Evolutionary conservation across 1,140 invertebrate species (phyloP).

Genomic region (Lepidurus packardi): DNA sequence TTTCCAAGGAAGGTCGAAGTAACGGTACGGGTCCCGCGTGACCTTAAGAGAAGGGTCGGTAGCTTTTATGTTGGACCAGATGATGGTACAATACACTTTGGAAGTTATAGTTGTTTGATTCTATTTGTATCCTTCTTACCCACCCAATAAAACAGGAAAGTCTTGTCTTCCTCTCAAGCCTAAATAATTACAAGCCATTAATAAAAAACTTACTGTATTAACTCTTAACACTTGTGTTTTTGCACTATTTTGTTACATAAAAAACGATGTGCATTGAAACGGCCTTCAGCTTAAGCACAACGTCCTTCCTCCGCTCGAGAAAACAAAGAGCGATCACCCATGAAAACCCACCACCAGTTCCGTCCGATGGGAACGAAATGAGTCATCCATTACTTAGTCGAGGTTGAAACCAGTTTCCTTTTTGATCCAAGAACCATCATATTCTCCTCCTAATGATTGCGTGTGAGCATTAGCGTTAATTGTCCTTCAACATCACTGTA

Average conservation of each 20-base stretch:
- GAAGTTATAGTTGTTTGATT: too few relatives aligned
- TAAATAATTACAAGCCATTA: background rate
- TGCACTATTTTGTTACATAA: background rate
- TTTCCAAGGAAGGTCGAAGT: too few relatives aligned
- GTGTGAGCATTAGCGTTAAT: background rate
- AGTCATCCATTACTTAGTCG: background rate
- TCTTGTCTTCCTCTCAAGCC: too few relatives aligned
- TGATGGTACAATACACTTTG: too few relatives aligned
- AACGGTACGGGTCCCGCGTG: too few relatives aligned
- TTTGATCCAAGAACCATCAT: background rate
- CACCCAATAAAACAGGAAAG: too few relatives aligned
- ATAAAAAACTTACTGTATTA: slow-evolving; percentile 4
- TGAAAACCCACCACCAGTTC: background rate
- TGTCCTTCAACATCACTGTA: background rate
- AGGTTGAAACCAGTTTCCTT: background rate
- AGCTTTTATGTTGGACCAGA: too few relatives aligned
- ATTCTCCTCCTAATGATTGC: background rate
- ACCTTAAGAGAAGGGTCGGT: too few relatives aligned
- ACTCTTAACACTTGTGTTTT: background rate
- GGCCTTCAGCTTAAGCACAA: background rate
- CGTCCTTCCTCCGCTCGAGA: background rate
- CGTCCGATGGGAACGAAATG: background rate
- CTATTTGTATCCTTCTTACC: too few relatives aligned
- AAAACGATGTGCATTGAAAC: background rate
- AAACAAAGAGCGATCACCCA: background rate